Evolutionary conservation across 2,797 vertebrate genomes (phyloP), one percentile per base, ranked within the genome.

Genomic region (Myotis myotis): DNA sequence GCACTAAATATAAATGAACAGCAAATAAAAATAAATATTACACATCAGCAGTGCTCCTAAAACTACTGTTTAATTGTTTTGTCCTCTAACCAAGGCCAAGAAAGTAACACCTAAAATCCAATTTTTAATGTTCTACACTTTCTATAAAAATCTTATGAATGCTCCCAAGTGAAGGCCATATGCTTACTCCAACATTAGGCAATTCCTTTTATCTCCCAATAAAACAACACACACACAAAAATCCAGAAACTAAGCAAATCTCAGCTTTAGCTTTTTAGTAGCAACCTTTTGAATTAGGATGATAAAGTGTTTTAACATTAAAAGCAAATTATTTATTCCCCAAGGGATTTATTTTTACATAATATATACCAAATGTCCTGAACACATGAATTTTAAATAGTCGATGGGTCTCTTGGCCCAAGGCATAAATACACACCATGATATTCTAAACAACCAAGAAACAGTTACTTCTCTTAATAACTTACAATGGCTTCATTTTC

Each of bases 1-100:
- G 13, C 55, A 88, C 82, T 97, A 94, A 92, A 53, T 95, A 94
- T 94, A 97, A 97, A 57, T 94, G 89, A 96, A 96, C 71, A 97
- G 74, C 89, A 97, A 97, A 97, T 95, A 97, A 97, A 97, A 97
- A 28, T 96, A 97, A 96, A 87, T 94, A 96, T 93, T 89, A 36
- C 33, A 68, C 64, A 93, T 94, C 91, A 94, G 84, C 55, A 55
- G 0, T 89, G 74, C 96, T 95, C 96, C 78, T 97, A 97, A 98
- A 98, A 95, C 38, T 41, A 87, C 87, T 90, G 68, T 13, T 60
- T 82, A 91, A 74, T 95, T 91, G 51, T 94, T 96, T 91, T 93
- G 30, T 80, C 70, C 75, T 79, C 92, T 95, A 97, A 91, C 36
- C 53, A 96, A 94, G 36, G 57, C 41, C 68, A 83, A 75, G 49